Evolutionary conservation across 2,888 invertebrate genomes (phyloP), one percentile per base, ranked within the genome.

Genomic region (Microchrysa polita): DNA sequence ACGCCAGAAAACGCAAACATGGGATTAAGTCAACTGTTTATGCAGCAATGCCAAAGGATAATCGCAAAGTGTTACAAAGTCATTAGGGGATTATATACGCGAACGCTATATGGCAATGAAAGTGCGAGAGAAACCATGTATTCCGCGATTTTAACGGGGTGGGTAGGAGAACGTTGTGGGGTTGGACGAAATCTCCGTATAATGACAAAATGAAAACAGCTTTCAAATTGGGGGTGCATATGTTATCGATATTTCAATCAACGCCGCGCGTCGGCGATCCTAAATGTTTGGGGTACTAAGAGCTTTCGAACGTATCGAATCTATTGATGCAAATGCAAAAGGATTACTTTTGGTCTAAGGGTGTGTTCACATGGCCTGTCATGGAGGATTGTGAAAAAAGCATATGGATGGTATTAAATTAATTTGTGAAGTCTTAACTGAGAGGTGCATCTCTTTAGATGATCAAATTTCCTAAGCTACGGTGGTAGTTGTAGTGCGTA

Each of bases 171-270:
- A 12, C 60, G 27, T 27, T 27, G n/a, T 60, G 60, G 27, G 5
- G n/a, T n/a, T n/a, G 9, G 10, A 27, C 60, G 12, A 60, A 60
- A 60, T 60, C 60, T 27, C 60, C 4, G 60, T 16, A 10, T 60
- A 27, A 60, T 60, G 60, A 34, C 34, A 34, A 60, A 60, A 60
- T 27, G 60, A 60, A 20, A 60, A 60, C 60, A 48, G 16, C 48
- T n/a, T n/a, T n/a, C 48, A 60, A 60, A 60, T 60, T n/a, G n/a
- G 34, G 60, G 60, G 60, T 60, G 60, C 60, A 60, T 60, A 60
- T 60, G 60, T 60, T 60, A 60, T 60, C 27, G 20, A 60, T 60
- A 60, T 27, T 60, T 60, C 60, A 60, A 27, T 23, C 34, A 60
- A 20, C 14, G n/a, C n/a, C n/a, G n/a, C n/a, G n/a, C n/a, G n/a